Conservation (phyloP, 2,888 invertebrate species). For the Syritta pipiens region DNA sequence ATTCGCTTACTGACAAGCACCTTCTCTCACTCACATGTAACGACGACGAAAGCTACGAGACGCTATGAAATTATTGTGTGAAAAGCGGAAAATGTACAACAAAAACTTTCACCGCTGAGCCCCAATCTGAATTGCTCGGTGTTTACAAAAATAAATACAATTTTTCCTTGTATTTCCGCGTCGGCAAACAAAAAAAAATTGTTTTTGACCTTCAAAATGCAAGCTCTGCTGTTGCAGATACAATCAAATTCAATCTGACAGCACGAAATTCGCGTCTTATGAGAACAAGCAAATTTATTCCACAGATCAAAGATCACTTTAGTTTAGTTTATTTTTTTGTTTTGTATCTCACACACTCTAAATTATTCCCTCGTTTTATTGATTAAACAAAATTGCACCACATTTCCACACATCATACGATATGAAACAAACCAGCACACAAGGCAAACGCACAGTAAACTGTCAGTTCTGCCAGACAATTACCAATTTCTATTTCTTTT, state of each 20-base stretch:
- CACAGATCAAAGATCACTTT: slow-evolving; percentile 41
- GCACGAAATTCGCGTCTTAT: no score
- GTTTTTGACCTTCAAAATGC: no score
- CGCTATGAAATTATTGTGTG: no score
- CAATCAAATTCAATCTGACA: no score
- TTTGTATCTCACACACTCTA: background rate
- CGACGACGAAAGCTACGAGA: no score
- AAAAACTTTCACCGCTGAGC: slow-evolving; percentile 46
- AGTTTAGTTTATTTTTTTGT: slow-evolving; percentile 3
- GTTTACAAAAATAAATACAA: slow-evolving; percentile 32
- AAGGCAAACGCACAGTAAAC: background rate
- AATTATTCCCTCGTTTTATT: slow-evolving; percentile 8
- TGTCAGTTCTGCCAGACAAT: background rate
- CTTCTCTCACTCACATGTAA: no score
- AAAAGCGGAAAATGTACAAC: background rate
- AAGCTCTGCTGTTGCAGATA: no score
- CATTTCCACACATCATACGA: slow-evolving; percentile 2
- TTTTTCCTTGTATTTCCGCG: slow-evolving; percentile 30
- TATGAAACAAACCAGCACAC: background rate
- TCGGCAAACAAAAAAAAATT: no score
- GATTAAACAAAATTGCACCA: slow-evolving; percentile 24
- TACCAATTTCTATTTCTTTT: background rate
- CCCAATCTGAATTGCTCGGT: background rate
- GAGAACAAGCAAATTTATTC: slow-evolving; percentile 3
- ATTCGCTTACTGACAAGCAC: no score